Base-by-base conservation (phyloP, 2,888 invertebrate species). In the Sceliomorpha sp. region DNA sequence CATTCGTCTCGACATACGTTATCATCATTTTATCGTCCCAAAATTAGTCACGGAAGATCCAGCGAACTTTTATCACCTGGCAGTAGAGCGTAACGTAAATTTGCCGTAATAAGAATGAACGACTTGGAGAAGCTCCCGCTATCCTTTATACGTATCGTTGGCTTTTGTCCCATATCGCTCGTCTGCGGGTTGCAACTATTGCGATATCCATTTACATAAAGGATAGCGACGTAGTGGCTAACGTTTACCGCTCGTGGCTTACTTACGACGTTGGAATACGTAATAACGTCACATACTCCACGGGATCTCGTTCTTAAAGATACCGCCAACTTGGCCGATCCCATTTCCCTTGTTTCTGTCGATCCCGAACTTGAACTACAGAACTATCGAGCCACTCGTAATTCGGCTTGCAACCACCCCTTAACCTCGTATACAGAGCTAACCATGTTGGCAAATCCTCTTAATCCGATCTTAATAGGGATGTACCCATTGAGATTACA, bases 171-270 rank as follows among this genome's bases (percentile, higher is more conserved):
- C 37, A 50, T 58, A 67, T 60, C 58, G 44, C 48, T 39, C 40
- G n/a, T 47, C 31, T 37, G 69, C 77, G 70, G 75, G 79, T 82
- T 67, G 74, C 77, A 72, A 76, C 81, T 78, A 83, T 81, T 80
- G 79, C 72, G 81, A 84, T 82, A 84, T 79, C 79, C 81, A 78
- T 82, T 82, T 78, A 78, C 78, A 81, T 79, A 83, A 79, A 78
- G 75, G 77, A 81, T 83, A 79, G 69, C 72, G 77, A 76, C 78
- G 74, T 73, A 67, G 71, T 67, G 73, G 68, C 55, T 67, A 73
- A 78, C 75, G 76, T 70, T 78, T 73, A 73, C 73, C 69, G 69
- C 75, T 59, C 72, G 72, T 71, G 74, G 64, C 51, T 58, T 58
- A 58, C 51, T 24, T 51, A 47, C 58, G 51, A 47, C 32, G 32